phyloP scores from a whole-genome alignment of 2,113 vertebrate genomes.

The Suncus etruscus region DNA sequence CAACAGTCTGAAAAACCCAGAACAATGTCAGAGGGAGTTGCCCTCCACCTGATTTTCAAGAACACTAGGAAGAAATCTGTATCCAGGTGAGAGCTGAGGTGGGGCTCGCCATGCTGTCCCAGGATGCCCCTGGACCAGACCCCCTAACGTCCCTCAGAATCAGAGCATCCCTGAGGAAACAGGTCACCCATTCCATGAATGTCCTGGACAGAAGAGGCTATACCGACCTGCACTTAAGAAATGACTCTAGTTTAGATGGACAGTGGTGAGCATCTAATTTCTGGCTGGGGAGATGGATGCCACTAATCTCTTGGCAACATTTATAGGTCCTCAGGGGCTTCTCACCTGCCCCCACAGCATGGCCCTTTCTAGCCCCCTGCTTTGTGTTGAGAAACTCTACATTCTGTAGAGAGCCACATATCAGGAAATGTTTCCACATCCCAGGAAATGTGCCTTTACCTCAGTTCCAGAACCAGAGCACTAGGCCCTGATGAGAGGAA shows the following conservation, averaged over 20 bases:
- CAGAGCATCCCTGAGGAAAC: no score
- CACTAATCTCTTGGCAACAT: no score
- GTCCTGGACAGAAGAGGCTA: neutral
- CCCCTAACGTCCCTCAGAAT: no score
- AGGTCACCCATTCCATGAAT: neutral
- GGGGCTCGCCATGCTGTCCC: accelerated
- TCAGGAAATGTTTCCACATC: neutral
- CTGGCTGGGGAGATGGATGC: neutral
- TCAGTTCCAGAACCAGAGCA: neutral
- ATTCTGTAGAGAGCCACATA: neutral
- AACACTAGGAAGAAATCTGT: neutral
- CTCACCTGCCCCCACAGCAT: neutral
- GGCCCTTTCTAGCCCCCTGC: neutral
- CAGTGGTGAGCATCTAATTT: neutral
- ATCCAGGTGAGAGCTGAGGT: neutral
- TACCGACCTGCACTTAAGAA: slow-evolving; percentile 35
- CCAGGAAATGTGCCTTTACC: neutral
- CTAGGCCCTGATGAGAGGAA: neutral
- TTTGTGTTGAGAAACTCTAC: neutral
- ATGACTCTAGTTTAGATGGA: neutral
- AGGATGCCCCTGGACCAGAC: neutral
- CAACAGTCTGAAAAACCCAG: slow-evolving; percentile 87
- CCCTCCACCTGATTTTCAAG: neutral
- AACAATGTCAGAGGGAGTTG: neutral
- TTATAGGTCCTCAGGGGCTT: no score